These are phyloP conservation scores for Bombyx mandarina DNA, from an alignment of 1,140 invertebrate species.

Conservation along the genomic window DNA sequence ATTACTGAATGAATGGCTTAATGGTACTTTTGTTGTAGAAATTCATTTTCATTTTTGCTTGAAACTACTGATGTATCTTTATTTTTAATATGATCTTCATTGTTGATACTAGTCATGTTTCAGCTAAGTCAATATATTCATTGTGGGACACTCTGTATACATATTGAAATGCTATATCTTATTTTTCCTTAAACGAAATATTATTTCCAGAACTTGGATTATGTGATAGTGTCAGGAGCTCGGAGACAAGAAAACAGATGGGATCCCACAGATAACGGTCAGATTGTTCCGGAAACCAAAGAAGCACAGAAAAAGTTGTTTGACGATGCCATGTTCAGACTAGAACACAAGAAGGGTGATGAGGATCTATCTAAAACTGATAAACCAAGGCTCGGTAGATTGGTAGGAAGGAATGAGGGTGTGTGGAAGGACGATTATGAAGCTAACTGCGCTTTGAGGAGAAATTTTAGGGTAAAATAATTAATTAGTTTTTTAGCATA, in stretches of 20 bases:
- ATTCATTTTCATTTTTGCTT: too few relatives aligned
- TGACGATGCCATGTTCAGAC: constrained; percentile 96
- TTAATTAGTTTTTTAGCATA: neutral
- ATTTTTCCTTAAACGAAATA: too few relatives aligned
- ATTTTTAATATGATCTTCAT: too few relatives aligned
- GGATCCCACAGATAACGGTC: constrained; percentile 97
- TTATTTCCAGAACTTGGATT: constrained; percentile 91
- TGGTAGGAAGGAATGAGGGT: constrained; percentile 84
- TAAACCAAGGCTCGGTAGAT: constrained; percentile 79
- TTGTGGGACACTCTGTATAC: too few relatives aligned
- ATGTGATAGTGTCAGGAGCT: constrained; percentile 95
- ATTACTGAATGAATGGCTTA: too few relatives aligned
- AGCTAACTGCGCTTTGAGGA: constrained; percentile 86
- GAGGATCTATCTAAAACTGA: constrained; percentile 78
- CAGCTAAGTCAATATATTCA: too few relatives aligned
- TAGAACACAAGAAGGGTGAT: constrained; percentile 93
- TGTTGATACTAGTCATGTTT: too few relatives aligned
- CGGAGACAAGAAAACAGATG: constrained; percentile 97
- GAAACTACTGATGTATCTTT: too few relatives aligned
- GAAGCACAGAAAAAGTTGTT: constrained; percentile 88
- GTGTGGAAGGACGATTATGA: constrained; percentile 92
- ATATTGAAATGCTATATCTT: too few relatives aligned
- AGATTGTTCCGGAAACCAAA: constrained; percentile 92
- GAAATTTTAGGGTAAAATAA: constrained; percentile 83
- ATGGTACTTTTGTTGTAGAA: too few relatives aligned